These are phyloP conservation scores for Halichoerus grypus DNA, from an alignment of 2,113 vertebrate species.

Conservation along the genomic window DNA sequence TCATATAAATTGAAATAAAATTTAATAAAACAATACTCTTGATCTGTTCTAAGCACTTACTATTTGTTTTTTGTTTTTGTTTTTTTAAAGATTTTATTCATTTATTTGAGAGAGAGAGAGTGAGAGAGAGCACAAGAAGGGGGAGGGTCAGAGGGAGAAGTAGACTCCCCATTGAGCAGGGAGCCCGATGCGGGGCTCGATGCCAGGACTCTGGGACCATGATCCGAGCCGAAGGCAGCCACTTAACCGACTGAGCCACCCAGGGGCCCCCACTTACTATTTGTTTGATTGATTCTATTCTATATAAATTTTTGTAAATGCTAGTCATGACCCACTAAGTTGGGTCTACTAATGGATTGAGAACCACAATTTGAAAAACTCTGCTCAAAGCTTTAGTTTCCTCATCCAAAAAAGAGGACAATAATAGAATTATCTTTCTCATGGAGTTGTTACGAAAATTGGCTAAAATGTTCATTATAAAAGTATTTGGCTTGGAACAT, in stretches of 20 bases:
- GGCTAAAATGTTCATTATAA: background rate
- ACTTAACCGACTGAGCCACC: no score
- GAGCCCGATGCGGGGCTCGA: no score
- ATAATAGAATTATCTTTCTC: slow-evolving; percentile 31
- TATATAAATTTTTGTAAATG: background rate
- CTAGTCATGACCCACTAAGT: background rate
- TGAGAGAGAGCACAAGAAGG: no score
- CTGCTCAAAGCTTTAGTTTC: slow-evolving; percentile 36
- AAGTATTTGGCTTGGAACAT: slow-evolving; percentile 19
- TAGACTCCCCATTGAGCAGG: no score
- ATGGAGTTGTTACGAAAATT: background rate
- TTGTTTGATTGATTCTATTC: background rate
- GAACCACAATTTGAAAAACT: background rate
- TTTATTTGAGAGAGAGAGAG: no score
- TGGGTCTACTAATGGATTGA: background rate
- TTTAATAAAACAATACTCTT: background rate
- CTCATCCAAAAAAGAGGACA: slow-evolving; percentile 29
- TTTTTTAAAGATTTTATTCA: no score
- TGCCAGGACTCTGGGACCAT: no score
- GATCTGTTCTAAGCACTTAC: background rate
- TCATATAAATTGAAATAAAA: background rate
- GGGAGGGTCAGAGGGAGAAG: no score
- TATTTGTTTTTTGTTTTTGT: background rate
- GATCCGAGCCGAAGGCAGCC: no score
- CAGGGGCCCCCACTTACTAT: background rate